These are phyloP conservation scores for Ecdyonurus torrentis DNA, from an alignment of 2,888 invertebrate genomes.

Conservation along the genomic window DNA sequence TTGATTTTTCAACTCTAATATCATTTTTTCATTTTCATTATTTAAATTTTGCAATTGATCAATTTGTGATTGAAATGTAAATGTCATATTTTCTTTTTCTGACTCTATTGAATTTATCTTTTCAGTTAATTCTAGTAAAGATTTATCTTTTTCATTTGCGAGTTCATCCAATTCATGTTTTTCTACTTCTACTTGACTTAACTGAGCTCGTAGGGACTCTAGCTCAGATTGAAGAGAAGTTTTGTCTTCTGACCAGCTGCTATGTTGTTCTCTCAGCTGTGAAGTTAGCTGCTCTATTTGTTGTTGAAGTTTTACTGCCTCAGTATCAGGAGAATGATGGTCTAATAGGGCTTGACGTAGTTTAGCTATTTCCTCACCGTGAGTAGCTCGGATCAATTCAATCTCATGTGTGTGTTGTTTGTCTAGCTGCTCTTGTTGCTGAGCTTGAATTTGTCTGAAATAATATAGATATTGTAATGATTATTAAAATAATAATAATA, in stretches of 20 bases:
- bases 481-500: too few relatives aligned
- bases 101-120: neutral
- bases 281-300: neutral
- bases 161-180: neutral
- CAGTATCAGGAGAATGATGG: neutral
- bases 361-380: neutral
- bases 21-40: neutral
- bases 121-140: neutral
- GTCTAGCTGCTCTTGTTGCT: neutral
- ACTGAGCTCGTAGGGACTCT: neutral
- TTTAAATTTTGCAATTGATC: neutral
- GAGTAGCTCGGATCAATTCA: neutral
- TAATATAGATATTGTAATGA: too few relatives aligned
- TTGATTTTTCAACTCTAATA: neutral
- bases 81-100: neutral
- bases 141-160: neutral
- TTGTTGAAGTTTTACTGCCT: too few relatives aligned
- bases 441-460: neutral
- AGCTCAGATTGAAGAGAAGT: neutral
- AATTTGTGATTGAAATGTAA: neutral
- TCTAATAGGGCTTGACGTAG: neutral
- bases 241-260: neutral
- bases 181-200: neutral
- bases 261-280: neutral
- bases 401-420: neutral